These are phyloP conservation scores for Spodoptera picta DNA, from an alignment of 2,888 invertebrate species.

Conservation along the genomic window DNA sequence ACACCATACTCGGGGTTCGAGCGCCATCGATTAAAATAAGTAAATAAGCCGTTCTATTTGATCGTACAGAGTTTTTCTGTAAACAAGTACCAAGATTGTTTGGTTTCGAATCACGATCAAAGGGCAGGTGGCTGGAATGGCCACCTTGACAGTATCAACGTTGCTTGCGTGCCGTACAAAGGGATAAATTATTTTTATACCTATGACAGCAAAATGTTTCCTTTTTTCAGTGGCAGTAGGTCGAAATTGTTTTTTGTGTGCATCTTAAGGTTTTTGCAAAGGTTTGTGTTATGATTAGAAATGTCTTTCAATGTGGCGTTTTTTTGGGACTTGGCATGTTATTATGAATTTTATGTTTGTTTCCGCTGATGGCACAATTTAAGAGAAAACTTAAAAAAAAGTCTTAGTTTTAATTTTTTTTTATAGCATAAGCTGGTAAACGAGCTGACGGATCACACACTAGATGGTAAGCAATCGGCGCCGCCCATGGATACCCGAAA, in stretches of 20 bases:
- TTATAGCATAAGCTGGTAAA: no score
- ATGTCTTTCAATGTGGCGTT: not conserved
- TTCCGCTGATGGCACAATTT: not conserved
- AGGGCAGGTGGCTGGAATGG: conserved; percentile 63
- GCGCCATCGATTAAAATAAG: conserved; percentile 60
- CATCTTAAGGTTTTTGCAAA: conserved; percentile 21
- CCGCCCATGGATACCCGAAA: no score
- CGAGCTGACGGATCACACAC: no score
- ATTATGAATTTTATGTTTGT: not conserved
- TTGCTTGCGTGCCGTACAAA: conserved; percentile 56
- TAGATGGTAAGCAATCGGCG: no score
- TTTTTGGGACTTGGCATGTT: not conserved
- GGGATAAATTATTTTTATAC: conserved; percentile 58
- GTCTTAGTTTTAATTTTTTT: no score
- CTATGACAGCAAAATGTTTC: conserved; percentile 44
- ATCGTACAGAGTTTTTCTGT: conserved; percentile 57
- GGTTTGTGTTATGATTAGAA: conserved; percentile 1
- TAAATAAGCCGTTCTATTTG: conserved; percentile 58
- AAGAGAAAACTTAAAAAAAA: no score
- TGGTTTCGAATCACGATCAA: conserved; percentile 69
- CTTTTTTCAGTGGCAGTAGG: conserved; percentile 23
- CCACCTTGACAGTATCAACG: conserved; percentile 62
- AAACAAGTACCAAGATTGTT: conserved; percentile 66
- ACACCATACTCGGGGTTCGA: conserved; percentile 27
- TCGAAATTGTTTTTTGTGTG: conserved; percentile 28